Evolutionary conservation across 2,113 vertebrate genomes (phyloP).

Genomic region (Apteryx mantelli): DNA sequence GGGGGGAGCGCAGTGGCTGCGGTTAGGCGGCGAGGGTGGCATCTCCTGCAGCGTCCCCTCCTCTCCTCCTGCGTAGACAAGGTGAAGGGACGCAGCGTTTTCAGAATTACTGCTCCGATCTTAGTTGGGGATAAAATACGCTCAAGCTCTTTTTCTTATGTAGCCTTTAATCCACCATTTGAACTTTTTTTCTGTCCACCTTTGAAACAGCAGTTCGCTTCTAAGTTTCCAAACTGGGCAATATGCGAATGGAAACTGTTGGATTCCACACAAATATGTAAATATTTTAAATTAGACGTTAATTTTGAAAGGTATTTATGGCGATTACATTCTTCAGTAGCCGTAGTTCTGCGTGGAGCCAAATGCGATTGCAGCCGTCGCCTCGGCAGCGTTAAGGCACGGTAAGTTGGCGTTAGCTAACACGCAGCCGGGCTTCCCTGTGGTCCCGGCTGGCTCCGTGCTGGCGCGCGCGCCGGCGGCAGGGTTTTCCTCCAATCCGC

Average conservation of each 20-base stretch:
- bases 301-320: neutral
- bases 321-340: neutral
- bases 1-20: too few species aligned
- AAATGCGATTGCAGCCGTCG: too few species aligned
- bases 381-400: too few species aligned
- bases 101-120: neutral
- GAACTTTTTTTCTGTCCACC: neutral
- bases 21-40: too few species aligned
- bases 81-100: neutral
- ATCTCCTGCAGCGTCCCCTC: too few species aligned
- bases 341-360: neutral
- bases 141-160: neutral
- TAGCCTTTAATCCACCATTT: neutral
- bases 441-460: too few species aligned
- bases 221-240: neutral
- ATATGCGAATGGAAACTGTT: neutral
- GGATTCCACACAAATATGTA: neutral
- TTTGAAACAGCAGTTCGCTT: neutral
- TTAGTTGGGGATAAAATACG: neutral
- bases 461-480: too few species aligned
- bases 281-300: neutral
- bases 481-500: too few species aligned
- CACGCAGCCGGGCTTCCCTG: too few species aligned
- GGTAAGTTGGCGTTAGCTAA: too few species aligned
- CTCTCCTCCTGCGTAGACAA: neutral